phyloP scores from a whole-genome alignment of 2,888 invertebrate species.

The Cheilosia vernalis region DNA sequence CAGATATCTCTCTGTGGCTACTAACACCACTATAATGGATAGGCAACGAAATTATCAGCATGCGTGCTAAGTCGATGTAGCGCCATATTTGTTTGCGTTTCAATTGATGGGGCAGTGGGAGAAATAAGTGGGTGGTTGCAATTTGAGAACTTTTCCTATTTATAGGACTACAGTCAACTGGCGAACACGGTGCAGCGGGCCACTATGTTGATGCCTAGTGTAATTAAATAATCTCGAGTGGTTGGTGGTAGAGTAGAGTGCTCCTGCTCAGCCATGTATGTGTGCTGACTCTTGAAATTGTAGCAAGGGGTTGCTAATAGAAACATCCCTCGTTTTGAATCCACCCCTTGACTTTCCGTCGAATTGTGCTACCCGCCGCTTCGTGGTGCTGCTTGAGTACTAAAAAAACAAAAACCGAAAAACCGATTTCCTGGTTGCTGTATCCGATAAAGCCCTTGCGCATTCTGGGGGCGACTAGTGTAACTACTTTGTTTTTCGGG shows the following conservation, averaged over 20 bases:
- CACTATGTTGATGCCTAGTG: not conserved
- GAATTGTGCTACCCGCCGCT: constrained; percentile 6
- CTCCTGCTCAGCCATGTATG: not conserved
- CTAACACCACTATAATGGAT: constrained; percentile 13
- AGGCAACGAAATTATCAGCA: constrained; percentile 17
- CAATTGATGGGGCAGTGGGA: not conserved
- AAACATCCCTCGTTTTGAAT: constrained; percentile 18
- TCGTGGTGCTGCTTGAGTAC: constrained; percentile 4
- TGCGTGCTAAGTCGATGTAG: constrained; percentile 37
- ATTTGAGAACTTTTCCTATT: constrained; percentile 4
- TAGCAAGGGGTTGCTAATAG: not conserved
- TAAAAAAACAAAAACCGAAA: constrained; percentile 7
- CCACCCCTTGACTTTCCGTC: not conserved
- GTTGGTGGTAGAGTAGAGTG: not conserved
- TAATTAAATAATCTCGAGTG: constrained; percentile 10
- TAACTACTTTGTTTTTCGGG: not conserved
- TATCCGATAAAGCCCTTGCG: not conserved
- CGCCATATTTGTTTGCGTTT: constrained; percentile 50
- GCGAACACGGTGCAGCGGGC: not conserved
- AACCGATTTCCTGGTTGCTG: constrained; percentile 5
- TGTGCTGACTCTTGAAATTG: not conserved
- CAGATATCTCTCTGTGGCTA: not conserved
- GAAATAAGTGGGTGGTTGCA: constrained; percentile 24
- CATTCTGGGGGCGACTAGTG: constrained; percentile 7
- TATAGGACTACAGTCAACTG: not conserved